Evolutionary conservation across 92 coral and sea anemone genomes (phyloP), one percentile per base, ranked within the genome.

Genomic region (Hydrozoanthus gracilis): DNA sequence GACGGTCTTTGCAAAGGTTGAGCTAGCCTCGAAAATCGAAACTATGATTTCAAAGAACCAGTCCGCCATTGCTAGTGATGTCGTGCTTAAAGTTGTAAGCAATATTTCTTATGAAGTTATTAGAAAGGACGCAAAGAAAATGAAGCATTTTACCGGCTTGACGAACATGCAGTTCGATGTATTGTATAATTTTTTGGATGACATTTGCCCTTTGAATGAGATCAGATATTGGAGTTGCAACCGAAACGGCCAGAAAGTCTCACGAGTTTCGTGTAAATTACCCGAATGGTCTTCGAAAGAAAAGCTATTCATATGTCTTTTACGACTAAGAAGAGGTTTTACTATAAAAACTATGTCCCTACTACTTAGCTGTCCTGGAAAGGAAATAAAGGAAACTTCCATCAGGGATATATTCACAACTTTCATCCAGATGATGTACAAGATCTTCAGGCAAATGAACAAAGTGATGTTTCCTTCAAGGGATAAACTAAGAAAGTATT

Each of bases 281-380:
- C 61, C 73, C 49, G 77, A 86, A 51, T 86, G 89, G 83, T 77
- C 84, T 76, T 14, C 45, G 44, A 72, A 64, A 79, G 90, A 90
- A 73, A 56, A 78, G 47, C 83, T 90, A 5, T 90, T 27, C 51
- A 86, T 90, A 14, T 87, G 88, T 68, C 74, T 88, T 47, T 77
- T 88, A 15, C 48, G 93, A 78, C 87, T 88, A 16, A 91, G 76
- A 78, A 83, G 71, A 8, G 88, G 88, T 9, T 88, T 91, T 77
- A 73, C 91, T 4, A 71, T 88, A 5, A 73, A 88, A 84, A 86
- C 94, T 39, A 20, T 91, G 69, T 66, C 94, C 39, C 50, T 79
- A 72, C 74, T 91, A 10, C 66, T 91, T 60, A 87, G 92, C 73
- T 56, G 85, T 15, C 91, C 91, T 50, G 88, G 86, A 16, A 89